A percentile compares a stretch with the other conserved stretches of the same genome.
phyloP scores from a whole-genome alignment of 2,888 invertebrate species.

The Nomada lathburiana region DNA sequence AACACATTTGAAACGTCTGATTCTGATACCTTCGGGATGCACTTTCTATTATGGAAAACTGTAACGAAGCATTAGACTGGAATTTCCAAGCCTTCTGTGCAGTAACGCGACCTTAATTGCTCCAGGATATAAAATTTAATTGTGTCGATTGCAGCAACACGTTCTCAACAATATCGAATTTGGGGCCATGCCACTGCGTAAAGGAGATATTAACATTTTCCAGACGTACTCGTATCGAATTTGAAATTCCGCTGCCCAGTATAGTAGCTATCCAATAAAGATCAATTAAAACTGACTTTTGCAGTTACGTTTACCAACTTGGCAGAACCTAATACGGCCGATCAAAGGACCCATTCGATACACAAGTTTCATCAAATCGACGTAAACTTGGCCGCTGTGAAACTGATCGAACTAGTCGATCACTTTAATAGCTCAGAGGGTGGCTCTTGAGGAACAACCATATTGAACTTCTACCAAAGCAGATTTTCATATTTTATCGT shows the following conservation, averaged over 20 bases:
- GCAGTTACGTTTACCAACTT: not conserved
- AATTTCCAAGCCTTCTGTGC: too few relatives aligned
- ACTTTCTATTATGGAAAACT: too few relatives aligned
- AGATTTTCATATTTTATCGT: too few relatives aligned
- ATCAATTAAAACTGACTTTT: slow-evolving; percentile 3
- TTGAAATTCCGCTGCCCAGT: slow-evolving; percentile 3
- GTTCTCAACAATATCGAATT: not conserved
- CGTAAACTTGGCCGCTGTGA: not conserved
- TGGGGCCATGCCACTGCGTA: not conserved
- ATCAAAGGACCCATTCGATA: not conserved
- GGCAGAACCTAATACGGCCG: not conserved
- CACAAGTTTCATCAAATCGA: not conserved
- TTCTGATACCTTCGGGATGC: too few relatives aligned
- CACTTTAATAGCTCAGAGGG: too few relatives aligned
- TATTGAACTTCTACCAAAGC: too few relatives aligned
- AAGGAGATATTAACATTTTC: slow-evolving; percentile 6
- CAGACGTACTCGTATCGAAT: not conserved
- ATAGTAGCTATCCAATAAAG: not conserved
- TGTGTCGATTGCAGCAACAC: not conserved
- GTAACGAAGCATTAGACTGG: too few relatives aligned
- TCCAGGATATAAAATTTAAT: not conserved
- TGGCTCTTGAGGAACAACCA: too few relatives aligned
- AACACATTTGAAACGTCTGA: too few relatives aligned
- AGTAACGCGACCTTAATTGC: too few relatives aligned
- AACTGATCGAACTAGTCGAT: not conserved